Base-by-base conservation (phyloP, 2,113 vertebrate species). In the Nyctibius bracteatus region DNA sequence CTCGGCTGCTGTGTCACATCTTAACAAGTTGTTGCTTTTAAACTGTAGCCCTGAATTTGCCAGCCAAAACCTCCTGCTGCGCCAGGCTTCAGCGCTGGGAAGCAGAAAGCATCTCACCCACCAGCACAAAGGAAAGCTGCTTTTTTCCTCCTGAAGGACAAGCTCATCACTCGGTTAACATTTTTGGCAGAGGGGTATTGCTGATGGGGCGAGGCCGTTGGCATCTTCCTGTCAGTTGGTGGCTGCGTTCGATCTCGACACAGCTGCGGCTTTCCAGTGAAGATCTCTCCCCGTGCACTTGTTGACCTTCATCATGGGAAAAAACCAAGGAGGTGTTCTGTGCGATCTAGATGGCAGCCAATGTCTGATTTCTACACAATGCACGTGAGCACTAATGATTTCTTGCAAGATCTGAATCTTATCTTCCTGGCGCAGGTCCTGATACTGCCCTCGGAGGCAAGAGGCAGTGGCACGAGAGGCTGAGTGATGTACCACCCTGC, bases 91-190 rank as follows among this genome's bases (percentile, higher is more conserved):
- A 39, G 37, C 1, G 5, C 1, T 1, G 43, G 31, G 37, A 54
- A 92, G 59, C 59, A 68, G 66, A 75, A 81, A 79, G 30, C 49
- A 68, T 21, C 6, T 3, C 35, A 24, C 11, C 12, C 66, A 11
- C 33, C 24, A 67, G 39, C 58, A 46, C 8, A 9, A 85, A 30
- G 49, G 59, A 66, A 83, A 78, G n/a, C 25, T 68, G 33, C 28
- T 86, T 66, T 61, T 41, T n/a, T 3, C 33, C 43, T 72, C 49
- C 39, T 65, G 75, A 74, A 62, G 47, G 33, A 46, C 33, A 51
- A 54, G 17, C 25, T 31, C 1, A 0, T 39, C 23, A 7, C 65
- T 57, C 10, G 3, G 24, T 17, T 54, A 43, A 59, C 0, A 0
- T 37, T 84, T 92, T 63, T 80, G 66, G 58, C 28, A 83, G 49